Percentiles rank a stretch among this genome's conserved stretches.
phyloP scores from a whole-genome alignment of 2,888 invertebrate species.

The Aleiodes alternator region DNA sequence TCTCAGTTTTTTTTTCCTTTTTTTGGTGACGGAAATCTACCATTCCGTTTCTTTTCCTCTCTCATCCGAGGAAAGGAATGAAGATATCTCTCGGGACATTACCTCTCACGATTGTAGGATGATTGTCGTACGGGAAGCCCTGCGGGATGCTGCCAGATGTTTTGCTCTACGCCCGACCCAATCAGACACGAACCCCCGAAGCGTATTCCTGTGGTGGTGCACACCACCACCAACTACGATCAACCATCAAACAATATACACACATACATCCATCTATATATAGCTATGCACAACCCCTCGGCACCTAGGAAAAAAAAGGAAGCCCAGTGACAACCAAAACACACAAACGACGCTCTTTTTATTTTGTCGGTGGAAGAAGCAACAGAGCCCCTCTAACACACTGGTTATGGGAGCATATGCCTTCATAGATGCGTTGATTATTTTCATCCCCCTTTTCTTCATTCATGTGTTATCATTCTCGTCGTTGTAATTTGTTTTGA shows the following conservation, averaged over 20 bases:
- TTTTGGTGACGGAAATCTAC: slow-evolving; percentile 39
- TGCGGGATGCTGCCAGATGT: slow-evolving; percentile 75
- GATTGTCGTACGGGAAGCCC: slow-evolving; percentile 74
- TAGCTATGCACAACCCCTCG: slow-evolving; percentile 60
- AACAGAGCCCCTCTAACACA: slow-evolving; percentile 14
- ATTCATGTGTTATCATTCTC: neutral
- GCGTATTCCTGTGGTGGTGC: slow-evolving; percentile 59
- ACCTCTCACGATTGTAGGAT: slow-evolving; percentile 73
- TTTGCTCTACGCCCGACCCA: slow-evolving; percentile 72
- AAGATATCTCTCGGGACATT: slow-evolving; percentile 74
- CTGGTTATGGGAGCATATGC: slow-evolving; percentile 70
- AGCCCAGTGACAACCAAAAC: slow-evolving; percentile 47
- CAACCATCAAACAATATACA: slow-evolving; percentile 74
- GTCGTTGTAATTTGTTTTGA: slow-evolving; percentile 22
- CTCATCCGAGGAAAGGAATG: slow-evolving; percentile 59
- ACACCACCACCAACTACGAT: slow-evolving; percentile 65
- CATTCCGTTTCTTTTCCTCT: slow-evolving; percentile 18
- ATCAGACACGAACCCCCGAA: slow-evolving; percentile 72
- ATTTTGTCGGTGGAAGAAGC: slow-evolving; percentile 35
- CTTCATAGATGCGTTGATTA: slow-evolving; percentile 70
- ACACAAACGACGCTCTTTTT: slow-evolving; percentile 47
- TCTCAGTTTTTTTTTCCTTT: slow-evolving; percentile 52
- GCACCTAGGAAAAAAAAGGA: slow-evolving; percentile 40
- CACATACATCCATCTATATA: too few species aligned
- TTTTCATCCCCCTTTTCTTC: slow-evolving; percentile 48